Percentiles rank a stretch among this genome's conserved stretches.
phyloP scores from a whole-genome alignment of 2,888 invertebrate species.

The Dicycla oo region DNA sequence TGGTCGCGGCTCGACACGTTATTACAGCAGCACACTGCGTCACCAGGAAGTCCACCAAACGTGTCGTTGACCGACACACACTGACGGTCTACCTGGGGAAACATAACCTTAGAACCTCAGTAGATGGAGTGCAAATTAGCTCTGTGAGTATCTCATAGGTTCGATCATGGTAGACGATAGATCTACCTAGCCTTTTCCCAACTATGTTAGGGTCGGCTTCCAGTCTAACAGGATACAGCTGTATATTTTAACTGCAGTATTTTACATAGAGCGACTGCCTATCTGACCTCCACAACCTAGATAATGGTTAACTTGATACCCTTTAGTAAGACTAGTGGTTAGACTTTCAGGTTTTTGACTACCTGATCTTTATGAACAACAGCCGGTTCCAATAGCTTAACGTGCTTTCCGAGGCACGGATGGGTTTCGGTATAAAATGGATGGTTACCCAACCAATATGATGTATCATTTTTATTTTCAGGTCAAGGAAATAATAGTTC shows the following conservation, averaged over 20 bases:
- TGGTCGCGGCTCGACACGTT: slow-evolving; percentile 89
- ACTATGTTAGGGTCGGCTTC: background rate
- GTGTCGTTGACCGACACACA: slow-evolving; percentile 83
- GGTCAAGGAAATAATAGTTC: slow-evolving; percentile 86
- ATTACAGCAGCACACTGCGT: slow-evolving; percentile 93
- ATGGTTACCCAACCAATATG: background rate
- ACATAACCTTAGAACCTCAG: slow-evolving; percentile 86
- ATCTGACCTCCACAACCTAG: background rate
- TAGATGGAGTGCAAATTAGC: slow-evolving; percentile 84
- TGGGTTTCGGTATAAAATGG: background rate
- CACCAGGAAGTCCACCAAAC: slow-evolving; percentile 80
- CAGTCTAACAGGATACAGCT: background rate
- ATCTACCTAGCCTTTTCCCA: too few species aligned
- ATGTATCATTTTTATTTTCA: slow-evolving; percentile 60
- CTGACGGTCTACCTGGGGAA: slow-evolving; percentile 86
- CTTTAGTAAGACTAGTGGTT: too few species aligned
- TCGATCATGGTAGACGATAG: background rate
- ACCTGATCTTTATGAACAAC: background rate
- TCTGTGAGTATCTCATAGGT: slow-evolving; percentile 29
- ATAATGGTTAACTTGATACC: background rate
- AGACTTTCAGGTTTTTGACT: background rate
- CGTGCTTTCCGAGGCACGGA: too few species aligned
- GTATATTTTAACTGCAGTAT: too few species aligned
- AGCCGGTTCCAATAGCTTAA: background rate
- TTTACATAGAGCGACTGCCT: too few species aligned